Evolutionary conservation across 2,797 vertebrate species (phyloP).

Genomic region (Enteromius unitaeniatus): DNA sequence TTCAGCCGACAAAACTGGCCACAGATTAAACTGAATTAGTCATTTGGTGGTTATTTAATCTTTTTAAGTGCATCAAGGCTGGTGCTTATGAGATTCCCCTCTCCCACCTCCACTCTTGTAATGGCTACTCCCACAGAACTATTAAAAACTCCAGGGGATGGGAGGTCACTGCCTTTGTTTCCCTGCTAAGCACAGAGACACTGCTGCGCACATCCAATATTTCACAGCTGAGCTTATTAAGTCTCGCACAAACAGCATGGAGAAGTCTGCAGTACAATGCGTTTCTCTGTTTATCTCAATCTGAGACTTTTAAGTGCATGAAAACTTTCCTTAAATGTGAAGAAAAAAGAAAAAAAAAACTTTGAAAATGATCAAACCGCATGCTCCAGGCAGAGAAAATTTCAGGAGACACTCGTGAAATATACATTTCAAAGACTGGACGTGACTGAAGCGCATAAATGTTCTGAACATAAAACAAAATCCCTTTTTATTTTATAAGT

Average conservation of each 20-base stretch:
- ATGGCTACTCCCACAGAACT: slow-evolving; percentile 68
- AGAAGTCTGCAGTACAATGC: slow-evolving; percentile 8
- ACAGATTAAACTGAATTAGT: slow-evolving; percentile 27
- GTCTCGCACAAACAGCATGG: slow-evolving; percentile 10
- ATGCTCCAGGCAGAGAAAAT: neutral
- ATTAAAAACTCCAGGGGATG: slow-evolving; percentile 76
- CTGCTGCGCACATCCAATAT: slow-evolving; percentile 75
- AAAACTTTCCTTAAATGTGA: neutral
- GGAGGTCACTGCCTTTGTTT: slow-evolving; percentile 69
- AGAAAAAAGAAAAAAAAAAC: neutral
- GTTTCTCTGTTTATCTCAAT: neutral
- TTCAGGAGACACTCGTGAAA: neutral
- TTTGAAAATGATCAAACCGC: neutral
- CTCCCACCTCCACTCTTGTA: slow-evolving; percentile 56
- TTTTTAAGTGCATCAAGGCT: slow-evolving; percentile 53
- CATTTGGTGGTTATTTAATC: slow-evolving; percentile 54
- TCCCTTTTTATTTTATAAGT: neutral
- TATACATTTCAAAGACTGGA: neutral
- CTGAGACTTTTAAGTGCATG: neutral
- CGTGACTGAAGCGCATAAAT: slow-evolving; percentile 7
- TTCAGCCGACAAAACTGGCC: slow-evolving; percentile 2
- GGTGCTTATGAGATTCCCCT: slow-evolving; percentile 55
- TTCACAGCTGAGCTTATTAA: slow-evolving; percentile 76
- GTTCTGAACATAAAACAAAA: neutral
- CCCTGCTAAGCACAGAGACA: slow-evolving; percentile 66